Conservation (phyloP, 2,888 invertebrate genomes). For the Ganaspis brasiliensis region DNA sequence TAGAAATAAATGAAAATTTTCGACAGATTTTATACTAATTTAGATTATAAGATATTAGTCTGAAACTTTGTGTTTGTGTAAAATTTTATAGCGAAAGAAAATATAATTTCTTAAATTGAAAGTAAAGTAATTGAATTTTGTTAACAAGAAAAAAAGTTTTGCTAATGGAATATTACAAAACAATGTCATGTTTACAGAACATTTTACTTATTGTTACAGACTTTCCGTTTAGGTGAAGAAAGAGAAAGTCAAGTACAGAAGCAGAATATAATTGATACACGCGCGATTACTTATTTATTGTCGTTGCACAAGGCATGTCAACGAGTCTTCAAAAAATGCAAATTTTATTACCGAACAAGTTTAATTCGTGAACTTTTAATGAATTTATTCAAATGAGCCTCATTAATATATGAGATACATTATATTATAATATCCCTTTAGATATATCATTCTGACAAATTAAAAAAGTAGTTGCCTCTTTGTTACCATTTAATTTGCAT, state of each 20-base stretch:
- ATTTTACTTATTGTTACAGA: constrained; percentile 7
- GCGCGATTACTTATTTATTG: constrained; percentile 22
- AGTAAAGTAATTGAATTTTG: too few species aligned
- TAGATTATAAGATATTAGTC: too few species aligned
- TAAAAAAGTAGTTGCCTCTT: too few species aligned
- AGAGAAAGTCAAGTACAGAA: constrained; percentile 23
- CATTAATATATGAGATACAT: neutral
- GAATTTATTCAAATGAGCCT: constrained; percentile 4
- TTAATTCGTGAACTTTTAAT: neutral
- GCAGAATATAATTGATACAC: constrained; percentile 28
- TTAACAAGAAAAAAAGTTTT: too few species aligned
- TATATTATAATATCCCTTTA: too few species aligned
- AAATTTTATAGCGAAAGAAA: too few species aligned
- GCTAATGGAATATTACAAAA: neutral
- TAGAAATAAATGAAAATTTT: too few species aligned
- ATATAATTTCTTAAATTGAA: too few species aligned
- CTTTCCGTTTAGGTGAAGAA: constrained; percentile 10
- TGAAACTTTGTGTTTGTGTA: too few species aligned
- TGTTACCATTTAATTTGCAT: too few species aligned
- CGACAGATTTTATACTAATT: too few species aligned
- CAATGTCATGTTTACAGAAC: constrained; percentile 7
- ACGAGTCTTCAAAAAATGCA: constrained; percentile 5
- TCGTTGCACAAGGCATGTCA: constrained; percentile 17
- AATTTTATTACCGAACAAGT: constrained; percentile 13
- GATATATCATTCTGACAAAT: too few species aligned